Conservation (phyloP, 1,140 invertebrate species). For the Drosophila subpulchrella region DNA sequence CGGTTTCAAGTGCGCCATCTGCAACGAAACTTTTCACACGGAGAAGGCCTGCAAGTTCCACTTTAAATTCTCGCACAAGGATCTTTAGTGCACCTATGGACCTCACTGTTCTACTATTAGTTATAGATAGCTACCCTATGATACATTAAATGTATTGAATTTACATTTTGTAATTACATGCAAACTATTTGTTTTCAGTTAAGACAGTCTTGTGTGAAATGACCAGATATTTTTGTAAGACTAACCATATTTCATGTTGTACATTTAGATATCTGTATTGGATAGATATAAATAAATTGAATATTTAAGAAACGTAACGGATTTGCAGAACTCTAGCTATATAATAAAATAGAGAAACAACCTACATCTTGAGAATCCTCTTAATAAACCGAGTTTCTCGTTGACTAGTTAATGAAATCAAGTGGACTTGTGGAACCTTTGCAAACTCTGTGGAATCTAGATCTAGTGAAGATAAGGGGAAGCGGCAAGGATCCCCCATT, state of each 20-base stretch:
- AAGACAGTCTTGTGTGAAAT: not conserved
- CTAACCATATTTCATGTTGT: not conserved
- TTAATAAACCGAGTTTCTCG: too few relatives aligned
- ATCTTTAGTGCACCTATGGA: not conserved
- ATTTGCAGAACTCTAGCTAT: too few relatives aligned
- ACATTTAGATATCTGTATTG: not conserved
- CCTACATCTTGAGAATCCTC: too few relatives aligned
- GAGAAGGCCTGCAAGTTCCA: constrained; percentile 38
- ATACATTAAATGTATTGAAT: not conserved
- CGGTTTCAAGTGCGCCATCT: constrained; percentile 13
- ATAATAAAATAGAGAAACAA: too few relatives aligned
- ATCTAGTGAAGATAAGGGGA: too few relatives aligned
- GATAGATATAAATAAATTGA: not conserved
- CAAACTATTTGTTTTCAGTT: not conserved
- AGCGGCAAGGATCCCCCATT: not conserved
- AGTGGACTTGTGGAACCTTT: not conserved
- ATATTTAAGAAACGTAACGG: too few relatives aligned
- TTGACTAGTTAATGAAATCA: too few relatives aligned
- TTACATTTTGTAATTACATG: not conserved
- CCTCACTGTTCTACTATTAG: not conserved
- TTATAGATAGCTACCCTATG: not conserved
- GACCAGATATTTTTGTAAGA: not conserved
- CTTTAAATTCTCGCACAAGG: constrained; percentile 26
- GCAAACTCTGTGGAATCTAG: too few relatives aligned
- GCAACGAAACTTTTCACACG: constrained; percentile 24